Evolutionary conservation across 2,888 invertebrate genomes (phyloP).

Genomic region (Tribolium freemani): DNA sequence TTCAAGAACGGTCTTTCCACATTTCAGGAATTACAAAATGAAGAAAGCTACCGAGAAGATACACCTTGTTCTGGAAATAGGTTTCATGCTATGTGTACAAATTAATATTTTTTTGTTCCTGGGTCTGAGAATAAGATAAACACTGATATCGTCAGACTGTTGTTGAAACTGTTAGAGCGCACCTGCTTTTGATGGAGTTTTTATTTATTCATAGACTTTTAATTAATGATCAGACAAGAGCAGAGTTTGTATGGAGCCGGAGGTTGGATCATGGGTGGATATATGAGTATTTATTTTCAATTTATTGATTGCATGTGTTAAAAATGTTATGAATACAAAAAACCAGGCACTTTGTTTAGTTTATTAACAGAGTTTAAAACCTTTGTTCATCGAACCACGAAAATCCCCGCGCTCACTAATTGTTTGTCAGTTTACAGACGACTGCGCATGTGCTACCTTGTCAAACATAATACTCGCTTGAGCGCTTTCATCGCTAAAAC

Average conservation of each 20-base stretch:
- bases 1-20: too few relatives aligned
- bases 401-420: conserved; percentile 51
- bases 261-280: not conserved
- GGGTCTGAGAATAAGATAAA: not conserved
- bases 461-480: conserved; percentile 48
- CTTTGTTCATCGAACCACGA: conserved; percentile 53
- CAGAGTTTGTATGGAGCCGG: not conserved
- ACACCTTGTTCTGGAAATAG: too few relatives aligned
- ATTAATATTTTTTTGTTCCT: not conserved
- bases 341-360: conserved; percentile 19
- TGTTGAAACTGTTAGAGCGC: not conserved
- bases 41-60: too few relatives aligned
- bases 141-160: not conserved
- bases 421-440: conserved; percentile 55
- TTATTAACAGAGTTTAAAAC: conserved; percentile 34
- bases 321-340: conserved; percentile 21
- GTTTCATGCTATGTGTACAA: not conserved
- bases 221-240: not conserved
- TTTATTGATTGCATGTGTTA: conserved; percentile 24
- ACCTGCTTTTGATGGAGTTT: not conserved
- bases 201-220: not conserved
- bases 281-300: not conserved
- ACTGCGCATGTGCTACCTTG: conserved; percentile 51
- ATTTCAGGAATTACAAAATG: too few relatives aligned
- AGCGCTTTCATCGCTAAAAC: conserved; percentile 15